A percentile compares a stretch with the other conserved stretches of the same genome.
phyloP scores from a whole-genome alignment of 1,140 invertebrate genomes.

The Agraylea sexmaculata region DNA sequence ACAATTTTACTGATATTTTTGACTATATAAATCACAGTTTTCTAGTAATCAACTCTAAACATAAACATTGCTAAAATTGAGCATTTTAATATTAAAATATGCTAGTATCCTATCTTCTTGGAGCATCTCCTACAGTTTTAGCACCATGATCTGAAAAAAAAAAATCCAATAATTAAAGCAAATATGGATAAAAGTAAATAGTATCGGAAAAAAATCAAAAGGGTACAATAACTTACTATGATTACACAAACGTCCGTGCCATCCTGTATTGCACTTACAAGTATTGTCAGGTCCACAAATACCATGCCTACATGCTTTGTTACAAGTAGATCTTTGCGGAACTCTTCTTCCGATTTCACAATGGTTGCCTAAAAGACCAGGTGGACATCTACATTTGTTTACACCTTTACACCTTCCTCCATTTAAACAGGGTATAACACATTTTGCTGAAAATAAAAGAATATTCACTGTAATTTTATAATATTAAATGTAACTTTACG shows the following conservation, averaged over 20 bases:
- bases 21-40: no score
- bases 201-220: no score
- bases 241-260: conserved; percentile 59
- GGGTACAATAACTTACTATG: conserved; percentile 37
- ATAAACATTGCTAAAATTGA: no score
- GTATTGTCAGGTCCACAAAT: conserved; percentile 53
- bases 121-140: no score
- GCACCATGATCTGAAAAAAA: no score
- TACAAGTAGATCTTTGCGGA: conserved; percentile 53
- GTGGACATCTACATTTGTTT: conserved; percentile 72
- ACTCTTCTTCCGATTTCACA: conserved; percentile 67
- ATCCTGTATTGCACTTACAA: conserved; percentile 60
- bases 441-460: conserved; percentile 54
- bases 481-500: neutral
- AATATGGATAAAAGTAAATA: no score
- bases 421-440: conserved; percentile 77
- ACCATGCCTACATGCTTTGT: conserved; percentile 58
- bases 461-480: conserved; percentile 1
- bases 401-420: conserved; percentile 73
- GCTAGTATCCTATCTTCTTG: no score
- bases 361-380: conserved; percentile 68
- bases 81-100: no score
- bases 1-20: no score
- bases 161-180: no score
- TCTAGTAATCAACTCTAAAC: no score